These are phyloP conservation scores for Limanda limanda DNA, from an alignment of 2,113 vertebrate genomes.

Conservation along the genomic window DNA sequence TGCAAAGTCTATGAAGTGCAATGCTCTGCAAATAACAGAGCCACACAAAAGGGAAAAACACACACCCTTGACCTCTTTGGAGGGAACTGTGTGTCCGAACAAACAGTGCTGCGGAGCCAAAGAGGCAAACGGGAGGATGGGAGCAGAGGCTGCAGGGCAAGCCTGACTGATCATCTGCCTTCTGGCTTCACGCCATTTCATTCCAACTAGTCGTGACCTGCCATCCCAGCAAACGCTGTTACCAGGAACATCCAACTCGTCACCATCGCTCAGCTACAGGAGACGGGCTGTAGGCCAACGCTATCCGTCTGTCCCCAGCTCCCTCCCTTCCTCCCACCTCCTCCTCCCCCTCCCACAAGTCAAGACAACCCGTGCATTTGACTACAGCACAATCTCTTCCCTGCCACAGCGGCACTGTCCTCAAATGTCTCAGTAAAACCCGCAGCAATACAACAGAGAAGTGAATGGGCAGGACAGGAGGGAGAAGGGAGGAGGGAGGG, in stretches of 20 bases:
- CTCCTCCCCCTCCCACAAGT: constrained; percentile 50
- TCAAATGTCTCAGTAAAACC: constrained; percentile 72
- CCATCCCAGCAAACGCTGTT: constrained; percentile 26
- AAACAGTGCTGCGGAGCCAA: constrained; percentile 57
- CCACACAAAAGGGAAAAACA: constrained; percentile 10
- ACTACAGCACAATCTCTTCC: constrained; percentile 71
- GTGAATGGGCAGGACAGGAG: neutral
- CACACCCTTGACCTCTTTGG: constrained; percentile 28
- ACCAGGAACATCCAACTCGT: constrained; percentile 20
- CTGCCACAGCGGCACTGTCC: constrained; percentile 69
- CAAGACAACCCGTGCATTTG: constrained; percentile 42
- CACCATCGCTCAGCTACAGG: constrained; percentile 10
- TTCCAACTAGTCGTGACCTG: constrained; percentile 7
- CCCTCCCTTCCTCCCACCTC: constrained; percentile 4
- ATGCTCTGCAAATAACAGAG: constrained; percentile 36
- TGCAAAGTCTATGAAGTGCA: constrained; percentile 59
- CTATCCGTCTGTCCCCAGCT: constrained; percentile 42
- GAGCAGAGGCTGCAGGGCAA: constrained; percentile 26
- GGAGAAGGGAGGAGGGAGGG: neutral
- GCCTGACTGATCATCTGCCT: constrained; percentile 22
- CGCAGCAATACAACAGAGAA: constrained; percentile 51
- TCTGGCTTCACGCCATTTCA: constrained; percentile 30
- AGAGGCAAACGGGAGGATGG: constrained; percentile 27
- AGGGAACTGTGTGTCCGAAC: constrained; percentile 72
- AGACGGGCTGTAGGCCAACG: constrained; percentile 34